Percentiles rank a stretch among this genome's conserved stretches.
These are phyloP conservation scores for Tokudaia muenninki DNA, from an alignment of 2,797 vertebrate genomes.

Conservation along the genomic window DNA sequence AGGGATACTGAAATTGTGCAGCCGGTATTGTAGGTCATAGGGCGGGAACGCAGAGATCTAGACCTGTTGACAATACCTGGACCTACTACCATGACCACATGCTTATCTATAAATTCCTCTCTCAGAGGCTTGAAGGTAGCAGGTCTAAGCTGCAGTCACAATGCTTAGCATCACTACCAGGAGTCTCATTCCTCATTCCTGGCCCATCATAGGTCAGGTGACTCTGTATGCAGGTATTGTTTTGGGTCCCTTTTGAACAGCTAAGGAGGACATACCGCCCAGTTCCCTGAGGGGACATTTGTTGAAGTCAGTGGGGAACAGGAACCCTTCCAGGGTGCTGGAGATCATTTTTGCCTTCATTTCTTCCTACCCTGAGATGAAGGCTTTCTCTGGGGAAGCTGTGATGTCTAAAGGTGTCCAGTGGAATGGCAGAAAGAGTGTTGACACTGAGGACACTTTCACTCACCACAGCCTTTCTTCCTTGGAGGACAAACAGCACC, in stretches of 20 bases:
- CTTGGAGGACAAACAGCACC: not conserved
- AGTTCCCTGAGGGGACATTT: not conserved
- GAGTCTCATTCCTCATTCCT: not conserved
- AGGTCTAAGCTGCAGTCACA: not conserved
- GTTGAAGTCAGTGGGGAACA: not conserved
- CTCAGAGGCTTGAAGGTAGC: not conserved
- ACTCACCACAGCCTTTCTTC: not conserved
- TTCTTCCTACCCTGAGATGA: not conserved
- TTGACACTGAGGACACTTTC: not conserved
- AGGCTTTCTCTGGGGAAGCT: not conserved
- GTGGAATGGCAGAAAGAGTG: not conserved
- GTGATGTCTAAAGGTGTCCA: not conserved
- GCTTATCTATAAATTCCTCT: not conserved
- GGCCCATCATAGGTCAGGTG: not conserved
- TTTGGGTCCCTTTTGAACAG: not conserved
- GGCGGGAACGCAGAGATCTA: not conserved
- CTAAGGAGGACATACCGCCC: not conserved
- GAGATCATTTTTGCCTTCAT: not conserved
- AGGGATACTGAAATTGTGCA: not conserved
- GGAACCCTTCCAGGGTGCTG: not conserved
- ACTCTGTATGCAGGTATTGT: not conserved
- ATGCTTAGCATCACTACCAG: not conserved
- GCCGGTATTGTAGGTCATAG: not conserved
- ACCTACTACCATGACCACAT: not conserved
- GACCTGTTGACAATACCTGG: not conserved